Conservation (phyloP, 2,888 invertebrate genomes). For the Urechis unicinctus region DNA sequence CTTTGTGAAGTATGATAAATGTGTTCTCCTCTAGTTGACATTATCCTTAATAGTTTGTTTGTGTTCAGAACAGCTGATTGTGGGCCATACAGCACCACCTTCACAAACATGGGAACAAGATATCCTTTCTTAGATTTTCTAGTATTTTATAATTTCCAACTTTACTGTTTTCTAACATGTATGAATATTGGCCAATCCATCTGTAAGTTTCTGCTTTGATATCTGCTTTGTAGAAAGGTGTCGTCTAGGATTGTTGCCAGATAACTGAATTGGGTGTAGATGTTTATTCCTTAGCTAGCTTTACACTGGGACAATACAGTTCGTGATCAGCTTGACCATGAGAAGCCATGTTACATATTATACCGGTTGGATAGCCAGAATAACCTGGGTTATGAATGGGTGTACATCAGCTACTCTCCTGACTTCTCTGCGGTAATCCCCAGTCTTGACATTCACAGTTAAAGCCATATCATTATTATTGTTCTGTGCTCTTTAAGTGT, state of each 20-base stretch:
- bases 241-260: neutral
- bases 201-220: conserved; percentile 1
- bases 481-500: neutral
- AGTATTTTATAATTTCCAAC: neutral
- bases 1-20: too few species aligned
- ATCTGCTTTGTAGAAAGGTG: neutral
- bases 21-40: too few species aligned
- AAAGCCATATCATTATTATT: neutral
- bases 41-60: too few species aligned
- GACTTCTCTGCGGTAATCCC: conserved; percentile 13
- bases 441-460: neutral
- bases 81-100: conserved; percentile 26
- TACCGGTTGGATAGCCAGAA: conserved; percentile 69
- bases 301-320: conserved; percentile 41
- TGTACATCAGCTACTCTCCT: conserved; percentile 74
- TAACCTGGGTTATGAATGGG: conserved; percentile 78
- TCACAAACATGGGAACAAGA: conserved; percentile 39
- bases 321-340: conserved; percentile 44
- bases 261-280: neutral
- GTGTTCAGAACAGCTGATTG: conserved; percentile 33
- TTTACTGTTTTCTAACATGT: neutral
- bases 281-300: conserved; percentile 1
- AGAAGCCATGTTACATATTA: conserved; percentile 81
- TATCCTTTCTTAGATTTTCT: conserved; percentile 31
- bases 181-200: neutral